Conservation (phyloP, 2,888 invertebrate genomes). For the Hybos culiciformis region DNA sequence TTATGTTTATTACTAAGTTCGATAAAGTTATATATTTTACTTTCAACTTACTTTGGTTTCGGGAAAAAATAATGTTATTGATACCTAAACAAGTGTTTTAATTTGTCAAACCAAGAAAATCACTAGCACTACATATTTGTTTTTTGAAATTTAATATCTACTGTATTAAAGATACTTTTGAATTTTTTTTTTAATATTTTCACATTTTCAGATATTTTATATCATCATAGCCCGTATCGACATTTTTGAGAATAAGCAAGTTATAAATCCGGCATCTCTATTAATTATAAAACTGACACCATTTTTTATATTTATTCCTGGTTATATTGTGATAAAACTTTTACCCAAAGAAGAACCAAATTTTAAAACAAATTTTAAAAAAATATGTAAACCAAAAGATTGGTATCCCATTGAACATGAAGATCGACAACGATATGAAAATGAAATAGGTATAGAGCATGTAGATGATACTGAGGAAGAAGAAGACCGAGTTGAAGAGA, state of each 20-base stretch:
- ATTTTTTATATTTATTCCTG: constrained; percentile 3
- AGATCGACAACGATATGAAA: not conserved
- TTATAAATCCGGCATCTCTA: not conserved
- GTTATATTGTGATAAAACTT: constrained; percentile 1
- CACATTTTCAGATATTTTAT: constrained; percentile 1
- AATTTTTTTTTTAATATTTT: not conserved
- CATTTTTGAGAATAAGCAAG: constrained; percentile 1
- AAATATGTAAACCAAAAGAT: constrained; percentile 1
- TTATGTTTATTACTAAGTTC: no score
- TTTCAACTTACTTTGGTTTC: no score
- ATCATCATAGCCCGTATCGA: not conserved
- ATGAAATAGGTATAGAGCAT: constrained; percentile 6
- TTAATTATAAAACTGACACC: not conserved
- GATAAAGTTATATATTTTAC: no score
- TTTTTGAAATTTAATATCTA: no score
- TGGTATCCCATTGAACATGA: constrained; percentile 1
- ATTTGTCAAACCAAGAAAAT: no score
- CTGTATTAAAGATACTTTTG: no score
- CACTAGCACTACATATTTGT: no score
- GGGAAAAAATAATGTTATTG: no score
- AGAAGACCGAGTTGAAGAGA: not conserved
- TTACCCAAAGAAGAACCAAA: not conserved
- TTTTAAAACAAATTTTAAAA: not conserved
- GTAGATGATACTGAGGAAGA: not conserved
- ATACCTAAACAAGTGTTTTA: no score